Base-by-base conservation (phyloP, 2,888 invertebrate genomes). In the Athalia rosae region DNA sequence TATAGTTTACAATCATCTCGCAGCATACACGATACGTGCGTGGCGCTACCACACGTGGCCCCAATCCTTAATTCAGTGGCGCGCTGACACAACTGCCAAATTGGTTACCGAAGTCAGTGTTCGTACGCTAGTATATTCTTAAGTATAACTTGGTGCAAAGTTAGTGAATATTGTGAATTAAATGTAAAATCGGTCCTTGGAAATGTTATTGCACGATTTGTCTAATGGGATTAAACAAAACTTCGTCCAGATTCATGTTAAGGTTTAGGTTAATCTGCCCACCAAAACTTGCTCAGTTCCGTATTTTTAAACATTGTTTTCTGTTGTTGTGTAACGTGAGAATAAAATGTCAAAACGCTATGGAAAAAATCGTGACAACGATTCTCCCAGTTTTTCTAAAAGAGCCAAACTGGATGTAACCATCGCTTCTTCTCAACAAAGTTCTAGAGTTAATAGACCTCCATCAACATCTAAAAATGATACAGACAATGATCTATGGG, bases 401-500 rank as follows among this genome's bases (percentile, higher is more conserved):
- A 80, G 81, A 45, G 79, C 83, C 4, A 84, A 79, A 76, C 77
- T 85, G 41, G 81, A 80, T 9, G 73, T 77, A 62, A 77, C 71
- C 67, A 56, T 77, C 62, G 73, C 61, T 48, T 11, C 61, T 6
- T 62, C 63, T n/a, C 63, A 66, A 48, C 45, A 63, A 59, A 63
- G 43, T 47, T n/a, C 58, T 45, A 48, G 13, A 56, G 28, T 9
- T 5, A 47, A 11, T 11, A 74, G 66, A 56, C 63, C 56, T 3
- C 47, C 71, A 2, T 15, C 47, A 28, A 53, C n/a, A 58, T 15
- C 43, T 9, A 63, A 11, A 9, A 64, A 58, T 13, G 47, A 47
- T 58, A 13, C 66, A 9, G 77, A 64, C 53, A 9, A 41, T 43
- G 88, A 88, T 79, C 9, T 84, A 0, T 88, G 88, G 88, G 89